phyloP scores from a whole-genome alignment of 2,113 vertebrate species.

The Carassius gibelio region DNA sequence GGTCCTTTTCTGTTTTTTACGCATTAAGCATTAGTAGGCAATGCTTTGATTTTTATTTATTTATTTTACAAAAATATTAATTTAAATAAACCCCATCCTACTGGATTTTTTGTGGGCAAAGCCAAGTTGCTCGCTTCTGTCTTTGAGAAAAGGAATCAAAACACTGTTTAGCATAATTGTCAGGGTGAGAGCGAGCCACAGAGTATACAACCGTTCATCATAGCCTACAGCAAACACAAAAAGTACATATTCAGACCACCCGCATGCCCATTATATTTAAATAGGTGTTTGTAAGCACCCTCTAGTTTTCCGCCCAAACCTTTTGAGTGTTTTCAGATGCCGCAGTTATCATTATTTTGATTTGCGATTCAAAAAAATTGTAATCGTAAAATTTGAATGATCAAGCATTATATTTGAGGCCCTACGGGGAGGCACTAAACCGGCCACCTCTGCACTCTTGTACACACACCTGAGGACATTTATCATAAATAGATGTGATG shows the following conservation, averaged over 20 bases:
- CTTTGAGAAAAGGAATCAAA: constrained; percentile 28
- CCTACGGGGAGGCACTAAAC: not conserved
- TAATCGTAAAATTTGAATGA: not conserved
- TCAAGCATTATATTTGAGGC: not conserved
- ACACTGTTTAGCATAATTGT: constrained; percentile 63
- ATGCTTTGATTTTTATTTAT: not conserved
- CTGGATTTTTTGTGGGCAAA: not conserved
- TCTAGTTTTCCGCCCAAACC: not conserved
- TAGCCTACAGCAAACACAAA: constrained; percentile 52
- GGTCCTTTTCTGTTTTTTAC: not conserved
- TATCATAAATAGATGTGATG: not conserved
- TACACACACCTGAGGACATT: constrained; percentile 15
- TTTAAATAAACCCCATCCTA: constrained; percentile 22
- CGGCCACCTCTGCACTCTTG: not conserved
- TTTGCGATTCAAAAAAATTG: not conserved
- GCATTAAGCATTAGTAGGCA: constrained; percentile 1
- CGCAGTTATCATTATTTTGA: not conserved
- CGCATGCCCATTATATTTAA: not conserved
- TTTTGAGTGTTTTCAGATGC: constrained; percentile 18
- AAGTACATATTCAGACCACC: not conserved
- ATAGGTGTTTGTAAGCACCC: constrained; percentile 7
- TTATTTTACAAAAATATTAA: too few relatives aligned
- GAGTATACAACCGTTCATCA: constrained; percentile 66
- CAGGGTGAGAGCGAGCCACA: constrained; percentile 53
- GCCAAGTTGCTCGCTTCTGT: not conserved